Base-by-base conservation (phyloP, 2,888 invertebrate genomes). In the Yponomeuta malinellus region DNA sequence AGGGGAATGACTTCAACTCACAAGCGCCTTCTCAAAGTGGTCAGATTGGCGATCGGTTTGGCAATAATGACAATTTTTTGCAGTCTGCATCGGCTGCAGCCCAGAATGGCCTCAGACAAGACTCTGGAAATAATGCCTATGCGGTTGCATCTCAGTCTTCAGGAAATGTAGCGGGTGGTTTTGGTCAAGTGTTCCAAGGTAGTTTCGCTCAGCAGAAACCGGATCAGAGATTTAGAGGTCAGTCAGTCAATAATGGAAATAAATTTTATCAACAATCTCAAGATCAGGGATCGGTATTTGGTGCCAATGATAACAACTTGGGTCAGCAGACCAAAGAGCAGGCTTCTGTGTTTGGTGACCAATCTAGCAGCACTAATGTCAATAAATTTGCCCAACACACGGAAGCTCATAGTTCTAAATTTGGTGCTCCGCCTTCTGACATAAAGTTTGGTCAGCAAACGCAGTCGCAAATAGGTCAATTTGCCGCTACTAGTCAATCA, bases 1-100 rank as follows among this genome's bases (percentile, higher is more conserved):
- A 59, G 15, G 15, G 15, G 15, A 59, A 59, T 15, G 15, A 5
- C 15, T 59, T 59, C 15, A 59, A 4, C 52, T 5, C 12, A 15
- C 52, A 59, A 43, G 9, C 8, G 52, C 5, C 15, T 59, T 15
- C 52, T 15, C 15, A 59, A 59, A 59, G 12, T 15, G 52, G 12
- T 12, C 12, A 12, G 52, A 2, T 12, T 31, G 33, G 29, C 65
- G 9, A 65, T 10, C 5, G 65, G 66, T 78, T 80, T 75, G 78
- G 73, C 31, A 79, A 6, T n/a, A 8, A 59, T 10, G 74, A 70
- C 43, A 33, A 68, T 43, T 74, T 59, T 3, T 15, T 15, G 3
- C 52, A 59, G 52, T 59, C 52, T 15, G 15, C 15, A 2, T 59
- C 52, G 8, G 52, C 52, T 15, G 15, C 15, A 59, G 52, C 15